Conservation (phyloP, 1,140 invertebrate genomes). For the Drosophila pseudoananassae region DNA sequence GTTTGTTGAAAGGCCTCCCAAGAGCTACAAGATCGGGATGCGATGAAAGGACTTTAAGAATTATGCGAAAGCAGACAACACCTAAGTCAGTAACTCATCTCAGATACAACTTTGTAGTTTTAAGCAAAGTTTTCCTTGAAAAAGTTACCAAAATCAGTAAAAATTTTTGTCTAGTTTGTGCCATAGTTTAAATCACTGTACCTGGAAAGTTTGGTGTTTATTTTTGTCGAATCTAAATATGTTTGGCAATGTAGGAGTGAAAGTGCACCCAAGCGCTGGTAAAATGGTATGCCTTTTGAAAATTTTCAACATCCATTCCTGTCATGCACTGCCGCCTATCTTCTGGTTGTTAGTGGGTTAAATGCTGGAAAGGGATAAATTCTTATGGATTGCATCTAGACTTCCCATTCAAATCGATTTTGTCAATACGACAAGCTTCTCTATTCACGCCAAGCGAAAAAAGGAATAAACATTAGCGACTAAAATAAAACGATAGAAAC, state of each 20-base stretch:
- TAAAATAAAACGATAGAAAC: no score
- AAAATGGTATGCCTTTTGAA: slow-evolving; percentile 51
- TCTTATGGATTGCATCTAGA: background rate
- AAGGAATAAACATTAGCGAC: no score
- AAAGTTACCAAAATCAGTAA: background rate
- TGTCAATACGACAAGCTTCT: slow-evolving; percentile 3
- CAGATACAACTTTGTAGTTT: slow-evolving; percentile 19
- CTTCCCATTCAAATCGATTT: slow-evolving; percentile 21
- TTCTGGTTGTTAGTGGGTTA: background rate
- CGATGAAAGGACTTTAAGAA: background rate
- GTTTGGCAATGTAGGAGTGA: background rate
- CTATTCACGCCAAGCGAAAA: background rate
- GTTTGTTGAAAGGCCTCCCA: background rate
- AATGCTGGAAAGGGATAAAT: background rate
- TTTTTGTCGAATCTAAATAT: slow-evolving; percentile 9
- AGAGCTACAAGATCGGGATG: background rate
- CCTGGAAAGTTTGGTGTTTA: slow-evolving; percentile 1
- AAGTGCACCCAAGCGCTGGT: slow-evolving; percentile 21
- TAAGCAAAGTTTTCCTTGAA: background rate
- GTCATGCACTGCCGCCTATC: slow-evolving; percentile 46
- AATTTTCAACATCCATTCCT: slow-evolving; percentile 46
- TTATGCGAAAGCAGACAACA: slow-evolving; percentile 24
- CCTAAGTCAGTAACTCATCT: slow-evolving; percentile 38
- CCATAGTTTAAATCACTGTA: background rate
- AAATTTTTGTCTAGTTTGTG: no score